Evolutionary conservation across 2,888 invertebrate species (phyloP), one percentile per base, ranked within the genome.

Genomic region (Celastrina argiolus): DNA sequence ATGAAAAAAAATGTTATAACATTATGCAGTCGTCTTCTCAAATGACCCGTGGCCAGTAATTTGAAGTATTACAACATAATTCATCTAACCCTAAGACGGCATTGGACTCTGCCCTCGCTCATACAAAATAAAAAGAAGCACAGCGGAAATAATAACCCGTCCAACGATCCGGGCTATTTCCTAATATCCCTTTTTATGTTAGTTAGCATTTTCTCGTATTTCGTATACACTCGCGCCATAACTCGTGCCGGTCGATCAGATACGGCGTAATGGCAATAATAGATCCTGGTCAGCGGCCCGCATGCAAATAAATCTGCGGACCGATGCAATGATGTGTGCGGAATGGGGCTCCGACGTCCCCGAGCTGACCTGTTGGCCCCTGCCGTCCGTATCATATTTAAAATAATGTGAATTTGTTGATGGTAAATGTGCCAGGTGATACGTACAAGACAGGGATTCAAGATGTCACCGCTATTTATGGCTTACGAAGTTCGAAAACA

Each of bases 291-390:
- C 91, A 91, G 89, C 89, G 87, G 90, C 90, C 91, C 91, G 90
- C 92, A 92, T 91, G 92, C 92, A 91, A 92, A 92, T 92, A 92
- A 92, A 92, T 92, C 91, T 88, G 86, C 85, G 85, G 81, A 83
- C 88, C 86, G 81, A 91, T 90, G 91, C 91, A 91, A 91, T 92
- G 91, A 91, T 91, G 91, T 91, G 92, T 91, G 88, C 88, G 90
- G 85, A 92, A 92, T 92, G 88, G 87, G 81, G 77, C 81, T 82
- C 84, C 86, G 84, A 87, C 86, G 81, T 58, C 31, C 59, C 78
- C 73, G 67, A 76, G 67, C 69, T 67, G 51, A 41, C 65, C 28
- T 58, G 58, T 16, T 8, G 22, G 6, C 12, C 61, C 22, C 36
- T 16, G 16, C 5, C 6, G 28, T 56, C 5, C 6, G 28, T 56